Percentiles rank a stretch among this genome's conserved stretches.
phyloP scores from a whole-genome alignment of 2,113 vertebrate species.

The Silurus glanis region DNA sequence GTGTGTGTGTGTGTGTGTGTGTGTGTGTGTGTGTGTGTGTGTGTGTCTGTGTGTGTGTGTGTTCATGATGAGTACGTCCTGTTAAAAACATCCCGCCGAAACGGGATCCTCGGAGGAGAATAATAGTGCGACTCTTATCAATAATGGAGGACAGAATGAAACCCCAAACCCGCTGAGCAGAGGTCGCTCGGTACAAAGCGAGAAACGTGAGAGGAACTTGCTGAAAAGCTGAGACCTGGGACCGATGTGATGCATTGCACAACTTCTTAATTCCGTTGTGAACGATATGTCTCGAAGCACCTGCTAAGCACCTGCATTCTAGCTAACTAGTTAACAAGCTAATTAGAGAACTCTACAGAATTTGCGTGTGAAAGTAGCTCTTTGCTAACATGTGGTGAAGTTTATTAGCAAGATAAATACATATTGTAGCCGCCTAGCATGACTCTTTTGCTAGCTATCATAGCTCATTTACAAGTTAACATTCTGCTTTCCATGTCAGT shows the following conservation, averaged over 20 bases:
- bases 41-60: constrained; percentile 4
- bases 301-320: neutral
- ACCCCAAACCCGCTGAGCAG: constrained; percentile 68
- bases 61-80: neutral
- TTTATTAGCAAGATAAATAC: neutral
- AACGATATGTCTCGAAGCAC: neutral
- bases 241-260: constrained; percentile 31
- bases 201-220: constrained; percentile 63
- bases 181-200: constrained; percentile 64
- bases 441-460: neutral
- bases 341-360: neutral
- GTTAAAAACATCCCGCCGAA: constrained; percentile 56
- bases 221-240: constrained; percentile 30
- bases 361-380: neutral
- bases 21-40: constrained; percentile 48
- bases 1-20: too few species aligned
- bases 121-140: constrained; percentile 72
- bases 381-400: neutral
- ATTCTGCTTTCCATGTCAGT: neutral
- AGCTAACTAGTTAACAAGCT: neutral
- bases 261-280: neutral
- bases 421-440: neutral
- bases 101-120: constrained; percentile 66
- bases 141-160: constrained; percentile 76
- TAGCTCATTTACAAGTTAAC: neutral